Evolutionary conservation across 2,888 invertebrate species (phyloP).

Genomic region (Tenodera sinensis): DNA sequence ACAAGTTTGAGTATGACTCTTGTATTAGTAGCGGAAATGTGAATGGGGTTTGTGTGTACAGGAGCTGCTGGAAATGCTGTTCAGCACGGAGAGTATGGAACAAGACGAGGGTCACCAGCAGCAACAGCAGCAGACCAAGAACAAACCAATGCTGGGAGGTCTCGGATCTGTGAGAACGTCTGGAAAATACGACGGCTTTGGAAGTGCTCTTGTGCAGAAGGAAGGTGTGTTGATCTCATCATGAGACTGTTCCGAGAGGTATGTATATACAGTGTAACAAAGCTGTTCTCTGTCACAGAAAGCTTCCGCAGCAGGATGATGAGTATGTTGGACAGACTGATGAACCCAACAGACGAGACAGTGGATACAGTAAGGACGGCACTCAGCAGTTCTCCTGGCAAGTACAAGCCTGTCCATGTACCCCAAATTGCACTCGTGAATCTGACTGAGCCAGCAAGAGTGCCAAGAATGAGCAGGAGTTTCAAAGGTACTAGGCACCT

Average conservation of each 20-base stretch:
- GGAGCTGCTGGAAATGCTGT: slow-evolving; percentile 28
- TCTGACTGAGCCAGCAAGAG: not conserved
- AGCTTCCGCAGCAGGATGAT: slow-evolving; percentile 28
- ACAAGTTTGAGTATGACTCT: too few relatives aligned
- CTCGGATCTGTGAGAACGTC: slow-evolving; percentile 22
- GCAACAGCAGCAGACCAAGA: not conserved
- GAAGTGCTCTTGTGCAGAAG: slow-evolving; percentile 26
- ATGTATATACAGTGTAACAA: too few relatives aligned
- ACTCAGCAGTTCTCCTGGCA: slow-evolving; percentile 27
- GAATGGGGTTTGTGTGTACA: not conserved
- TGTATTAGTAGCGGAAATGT: too few relatives aligned
- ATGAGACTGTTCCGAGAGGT: too few relatives aligned
- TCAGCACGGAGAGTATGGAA: slow-evolving; percentile 27
- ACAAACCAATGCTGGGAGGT: slow-evolving; percentile 24
- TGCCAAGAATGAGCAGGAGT: not conserved
- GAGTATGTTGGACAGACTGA: slow-evolving; percentile 24
- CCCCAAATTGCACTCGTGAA: not conserved
- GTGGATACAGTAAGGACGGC: slow-evolving; percentile 21
- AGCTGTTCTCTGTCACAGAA: not conserved
- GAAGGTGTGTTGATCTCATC: slow-evolving; percentile 12
- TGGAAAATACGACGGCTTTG: slow-evolving; percentile 33
- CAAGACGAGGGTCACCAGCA: slow-evolving; percentile 20
- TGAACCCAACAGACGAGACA: slow-evolving; percentile 25
- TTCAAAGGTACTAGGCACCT: not conserved
- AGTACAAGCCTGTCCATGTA: slow-evolving; percentile 27